Base-by-base conservation (phyloP, 2,888 invertebrate genomes). In the Sceliomorpha sp. region DNA sequence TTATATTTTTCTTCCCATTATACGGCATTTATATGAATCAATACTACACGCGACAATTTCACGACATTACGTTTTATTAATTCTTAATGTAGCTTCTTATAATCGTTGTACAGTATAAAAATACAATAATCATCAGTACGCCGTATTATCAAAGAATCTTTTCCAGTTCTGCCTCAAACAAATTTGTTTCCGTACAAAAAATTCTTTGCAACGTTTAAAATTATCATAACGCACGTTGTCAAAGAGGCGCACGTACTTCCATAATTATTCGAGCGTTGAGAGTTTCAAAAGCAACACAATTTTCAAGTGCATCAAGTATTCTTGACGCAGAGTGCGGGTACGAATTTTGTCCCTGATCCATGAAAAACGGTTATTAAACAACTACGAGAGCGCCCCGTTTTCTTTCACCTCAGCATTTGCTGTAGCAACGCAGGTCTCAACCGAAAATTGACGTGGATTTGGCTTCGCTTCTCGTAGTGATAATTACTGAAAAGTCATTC, bases 341-440 rank as follows among this genome's bases (percentile, higher is more conserved):
- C 75, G 77, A 71, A 75, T 81, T 81, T 80, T 67, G 74, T 84
- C 73, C 56, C 69, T 75, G 83, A 85, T 80, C 82, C 85, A 78
- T 80, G 63, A 83, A 85, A 79, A 79, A 72, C 79, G 74, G 77
- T 80, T 84, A 83, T 85, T 84, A 83, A 84, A 78, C 81, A 77
- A 80, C 83, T 83, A 79, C 45, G 59, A 70, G 56, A 73, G 51
- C 53, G 51, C 34, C 45, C 26, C 27, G 34, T 36, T 24, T 40
- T 55, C 36, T 36, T 27, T 58, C 29, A 13, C 32, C 10, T 9
- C 42, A 29, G 12, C 10, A 42, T 42, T 24, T 51, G 26, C 36
- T 53, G 47, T 26, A 32, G 12, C 27, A 36, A 9, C 13, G 17
- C 7, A 26, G n/a, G 32, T 32, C 36, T 55, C 44, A 7, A n/a